Conservation (phyloP, 1,140 invertebrate species). For the Colletes latitarsis region DNA sequence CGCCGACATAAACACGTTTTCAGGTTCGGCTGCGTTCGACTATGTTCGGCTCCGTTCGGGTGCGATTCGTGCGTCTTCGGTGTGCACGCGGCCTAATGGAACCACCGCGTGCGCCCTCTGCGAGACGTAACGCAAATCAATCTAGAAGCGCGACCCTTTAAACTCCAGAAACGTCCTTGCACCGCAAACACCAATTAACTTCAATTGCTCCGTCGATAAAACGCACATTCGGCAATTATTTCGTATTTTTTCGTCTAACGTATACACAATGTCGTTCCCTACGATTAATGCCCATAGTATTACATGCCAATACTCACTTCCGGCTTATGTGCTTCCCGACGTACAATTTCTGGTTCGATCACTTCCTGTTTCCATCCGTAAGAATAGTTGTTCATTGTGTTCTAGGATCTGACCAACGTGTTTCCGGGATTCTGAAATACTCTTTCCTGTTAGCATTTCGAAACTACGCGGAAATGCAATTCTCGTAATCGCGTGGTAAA, state of each 20-base stretch:
- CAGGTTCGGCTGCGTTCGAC: neutral
- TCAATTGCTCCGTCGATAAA: neutral
- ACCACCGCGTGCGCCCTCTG: neutral
- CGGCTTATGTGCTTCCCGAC: slow-evolving; percentile 53
- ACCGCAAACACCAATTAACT: neutral
- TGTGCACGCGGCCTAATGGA: slow-evolving; percentile 16
- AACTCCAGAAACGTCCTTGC: slow-evolving; percentile 18
- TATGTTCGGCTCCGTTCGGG: neutral
- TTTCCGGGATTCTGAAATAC: slow-evolving; percentile 15
- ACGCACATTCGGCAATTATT: neutral
- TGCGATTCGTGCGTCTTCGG: neutral
- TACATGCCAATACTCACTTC: slow-evolving; percentile 68
- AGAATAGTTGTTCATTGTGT: slow-evolving; percentile 39
- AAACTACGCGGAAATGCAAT: neutral
- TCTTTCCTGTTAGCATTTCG: neutral
- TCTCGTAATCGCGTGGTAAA: neutral
- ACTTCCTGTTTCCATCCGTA: slow-evolving; percentile 70
- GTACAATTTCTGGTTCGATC: slow-evolving; percentile 66
- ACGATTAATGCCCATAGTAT: neutral
- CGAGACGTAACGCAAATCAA: neutral
- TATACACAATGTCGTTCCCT: no score
- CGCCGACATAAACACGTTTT: neutral
- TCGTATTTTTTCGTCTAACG: neutral
- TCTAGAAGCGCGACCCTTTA: neutral
- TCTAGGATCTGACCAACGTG: neutral